Evolutionary conservation across 2,888 invertebrate species (phyloP).

Genomic region (Beris morrisii): DNA sequence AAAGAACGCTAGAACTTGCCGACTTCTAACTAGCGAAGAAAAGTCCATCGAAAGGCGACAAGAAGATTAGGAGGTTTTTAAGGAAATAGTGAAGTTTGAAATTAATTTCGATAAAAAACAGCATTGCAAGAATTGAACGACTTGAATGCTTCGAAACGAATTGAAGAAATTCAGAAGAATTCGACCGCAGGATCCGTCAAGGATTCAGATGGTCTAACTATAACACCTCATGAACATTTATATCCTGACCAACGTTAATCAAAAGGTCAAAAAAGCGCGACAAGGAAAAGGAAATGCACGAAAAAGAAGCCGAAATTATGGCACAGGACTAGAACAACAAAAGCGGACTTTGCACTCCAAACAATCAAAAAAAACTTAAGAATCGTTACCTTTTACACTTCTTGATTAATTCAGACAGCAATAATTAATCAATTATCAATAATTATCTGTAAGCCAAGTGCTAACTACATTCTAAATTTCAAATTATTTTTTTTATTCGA

Average conservation of each 20-base stretch:
- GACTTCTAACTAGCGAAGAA: too few relatives aligned
- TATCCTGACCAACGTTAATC: constrained; percentile 61
- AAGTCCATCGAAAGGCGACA: constrained; percentile 82
- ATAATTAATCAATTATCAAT: constrained; percentile 85
- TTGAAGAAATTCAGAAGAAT: not conserved
- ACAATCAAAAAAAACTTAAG: constrained; percentile 70
- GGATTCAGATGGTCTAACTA: too few relatives aligned
- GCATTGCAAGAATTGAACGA: constrained; percentile 60
- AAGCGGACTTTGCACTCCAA: constrained; percentile 75
- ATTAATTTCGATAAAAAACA: constrained; percentile 74
- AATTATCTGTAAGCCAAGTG: constrained; percentile 69
- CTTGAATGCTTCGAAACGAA: constrained; percentile 37
- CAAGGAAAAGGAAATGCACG: constrained; percentile 78
- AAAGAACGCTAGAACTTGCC: too few relatives aligned
- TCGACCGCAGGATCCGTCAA: too few relatives aligned
- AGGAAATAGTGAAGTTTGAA: constrained; percentile 77
- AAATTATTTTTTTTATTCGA: too few relatives aligned
- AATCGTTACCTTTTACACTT: constrained; percentile 67
- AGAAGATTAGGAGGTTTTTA: constrained; percentile 82
- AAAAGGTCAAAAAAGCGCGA: constrained; percentile 83
- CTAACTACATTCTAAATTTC: constrained; percentile 75
- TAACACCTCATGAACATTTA: constrained; percentile 19
- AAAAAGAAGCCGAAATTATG: constrained; percentile 74
- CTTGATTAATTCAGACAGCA: constrained; percentile 84
- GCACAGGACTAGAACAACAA: constrained; percentile 76